Evolutionary conservation across 2,113 vertebrate genomes (phyloP), one percentile per base, ranked within the genome.

Genomic region (Cavia porcellus): DNA sequence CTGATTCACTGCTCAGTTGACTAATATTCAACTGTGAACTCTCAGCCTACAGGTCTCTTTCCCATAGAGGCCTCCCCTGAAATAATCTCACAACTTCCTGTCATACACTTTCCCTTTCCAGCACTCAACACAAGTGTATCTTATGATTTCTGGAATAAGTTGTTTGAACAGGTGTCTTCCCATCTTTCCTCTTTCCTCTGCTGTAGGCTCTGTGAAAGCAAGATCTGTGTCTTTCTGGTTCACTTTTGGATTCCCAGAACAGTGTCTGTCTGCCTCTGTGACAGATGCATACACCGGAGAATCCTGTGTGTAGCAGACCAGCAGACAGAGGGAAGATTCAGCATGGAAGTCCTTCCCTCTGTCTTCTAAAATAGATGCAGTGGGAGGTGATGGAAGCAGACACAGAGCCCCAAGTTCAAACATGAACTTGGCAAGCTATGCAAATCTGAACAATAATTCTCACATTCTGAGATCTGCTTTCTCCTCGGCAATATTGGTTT

Each of bases 401-500:
- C 74, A 59, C 74, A 77, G 5, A 61, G 7, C 30, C 66, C 47
- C 4, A 6, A 66, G 17, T 68, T 84, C 82, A 75, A 84, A 86
- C 38, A 64, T 7, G 30, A 38, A 94, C 14, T 74, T 28, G n/a
- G 90, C 38, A 61, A 79, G 2, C 35, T 84, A 38, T 47, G 42
- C 38, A 92, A 59, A 86, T 17, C 9, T 80, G 35, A 15, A 66
- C 4, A 42, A 20, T 7, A 64, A 66, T 57, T 2, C 55, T 90
- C 5, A 35, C 55, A 50, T 55, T 93, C 52, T 91, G 91, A 93
- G 35, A 89, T 85, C 59, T 70, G 17, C 42, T 94, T 84, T n/a
- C 5, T 86, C 57, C 80, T 59, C 22, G 75, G 17, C 30, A 95
- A 50, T 25, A 8, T 2, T 86, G 42, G 32, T 47, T 74, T 62